Base-by-base conservation (phyloP, 2,797 vertebrate genomes). In the Kryptopterus vitreolus region DNA sequence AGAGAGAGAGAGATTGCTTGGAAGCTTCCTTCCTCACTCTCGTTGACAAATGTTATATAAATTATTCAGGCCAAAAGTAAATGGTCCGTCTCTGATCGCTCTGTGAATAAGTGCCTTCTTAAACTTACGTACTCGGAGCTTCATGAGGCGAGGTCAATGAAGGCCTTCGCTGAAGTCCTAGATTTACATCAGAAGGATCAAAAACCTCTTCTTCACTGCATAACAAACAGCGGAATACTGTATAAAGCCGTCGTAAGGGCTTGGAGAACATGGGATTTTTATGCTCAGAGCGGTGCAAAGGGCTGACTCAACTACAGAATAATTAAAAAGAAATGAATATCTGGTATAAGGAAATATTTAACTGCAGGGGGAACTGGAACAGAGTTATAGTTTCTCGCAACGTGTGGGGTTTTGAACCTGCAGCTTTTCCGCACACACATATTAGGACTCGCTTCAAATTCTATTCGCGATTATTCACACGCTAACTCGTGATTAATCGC, bases 31-130 rank as follows among this genome's bases (percentile, higher is more conserved):
- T 83, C 86, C 83, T 85, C 78, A 86, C 68, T 66, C 71, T 43
- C 80, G 84, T 55, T 84, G 86, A 82, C 83, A 85, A 87, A 88
- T 77, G 79, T 91, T 84, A 82, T 35, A 77, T 85, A 83, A 85
- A 85, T 82, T 86, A 88, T 79, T 86, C 83, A 85, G 69, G 76
- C 68, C 46, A 81, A 87, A 87, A 86, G 80, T 83, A 75, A 86
- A 88, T 78, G 74, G 82, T 73, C 85, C 57, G 76, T 82, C 78
- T 78, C 55, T 62, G 78, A 72, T 61, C 84, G 78, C 70, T 83
- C 70, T 22, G 76, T 79, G 78, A 81, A 77, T 79, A 82, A 80
- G 57, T 72, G 76, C 22, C 73, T 80, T 85, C 80, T 79, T 80
- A 58, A 58, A 80, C 80, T 82, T 82, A 78, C 76, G 75, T 83